Evolutionary conservation across 2,888 invertebrate species (phyloP).

Genomic region (Sympetrum striolatum): DNA sequence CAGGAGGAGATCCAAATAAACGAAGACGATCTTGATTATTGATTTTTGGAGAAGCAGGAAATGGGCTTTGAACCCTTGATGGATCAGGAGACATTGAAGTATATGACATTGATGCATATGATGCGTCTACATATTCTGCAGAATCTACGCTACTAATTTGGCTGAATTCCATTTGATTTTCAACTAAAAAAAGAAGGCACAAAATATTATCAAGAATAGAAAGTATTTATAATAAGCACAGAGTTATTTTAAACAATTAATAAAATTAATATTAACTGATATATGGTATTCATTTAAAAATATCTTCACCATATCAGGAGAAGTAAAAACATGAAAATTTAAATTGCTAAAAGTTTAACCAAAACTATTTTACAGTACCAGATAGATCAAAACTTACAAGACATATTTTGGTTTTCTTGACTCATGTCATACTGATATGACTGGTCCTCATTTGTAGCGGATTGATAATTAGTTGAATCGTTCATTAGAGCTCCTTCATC

Average conservation of each 20-base stretch:
- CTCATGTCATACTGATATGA: neutral
- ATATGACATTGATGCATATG: neutral
- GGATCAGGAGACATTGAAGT: neutral
- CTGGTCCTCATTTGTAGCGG: neutral
- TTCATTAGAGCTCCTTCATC: neutral
- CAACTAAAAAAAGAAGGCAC: neutral
- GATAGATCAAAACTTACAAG: neutral
- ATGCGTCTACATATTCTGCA: neutral
- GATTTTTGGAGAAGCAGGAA: neutral
- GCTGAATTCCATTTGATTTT: neutral
- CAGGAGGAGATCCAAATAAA: neutral
- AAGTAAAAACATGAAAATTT: neutral
- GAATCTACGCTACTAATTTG: constrained; percentile 8
- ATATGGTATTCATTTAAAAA: no score
- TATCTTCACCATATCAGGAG: no score
- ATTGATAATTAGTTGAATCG: neutral
- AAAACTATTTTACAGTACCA: neutral
- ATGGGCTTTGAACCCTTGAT: neutral
- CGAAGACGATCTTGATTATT: neutral
- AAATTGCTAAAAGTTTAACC: neutral
- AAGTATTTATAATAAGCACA: neutral
- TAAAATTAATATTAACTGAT: no score
- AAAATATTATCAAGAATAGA: neutral
- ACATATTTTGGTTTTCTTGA: constrained; percentile 6
- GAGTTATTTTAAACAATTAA: no score